Base-by-base conservation (phyloP, 2,113 vertebrate genomes). In the Pipa parva region DNA sequence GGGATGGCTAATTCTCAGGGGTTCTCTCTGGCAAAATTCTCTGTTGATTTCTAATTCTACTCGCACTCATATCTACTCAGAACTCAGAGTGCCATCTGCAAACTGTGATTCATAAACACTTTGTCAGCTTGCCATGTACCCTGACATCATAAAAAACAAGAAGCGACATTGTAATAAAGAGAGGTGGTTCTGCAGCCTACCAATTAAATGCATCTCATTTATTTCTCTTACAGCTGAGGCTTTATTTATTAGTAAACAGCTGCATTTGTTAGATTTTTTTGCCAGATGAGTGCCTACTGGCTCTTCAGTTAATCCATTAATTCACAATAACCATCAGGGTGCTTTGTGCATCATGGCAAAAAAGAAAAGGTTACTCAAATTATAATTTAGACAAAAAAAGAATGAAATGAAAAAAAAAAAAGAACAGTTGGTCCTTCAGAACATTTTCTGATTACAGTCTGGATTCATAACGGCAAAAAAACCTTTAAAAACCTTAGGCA, bases 241-340 rank as follows among this genome's bases (percentile, higher is more conserved):
- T 88, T 90, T 89, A 86, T 89, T 89, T 90, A 89, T 90, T 87
- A 88, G 86, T 88, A 89, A 91, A 90, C 88, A 89, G 84, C 86
- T 89, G 88, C 88, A 89, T 89, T 88, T 82, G 81, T 85, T 85
- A 87, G 75, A 84, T 75, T 82, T 79, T 3, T 56, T 59, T 75
- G 75, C 74, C 77, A 83, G 55, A 75, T 81, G 77, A 11, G 74
- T 79, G 80, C 82, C 87, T 88, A 87, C 83, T 88, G 87, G 86
- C 83, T 79, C 81, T 84, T 85, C 66, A 71, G 80, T 85, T 87
- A 82, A 88, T 85, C 83, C 85, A 86, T 87, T 89, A 88, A 89
- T 86, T 81, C 82, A 82, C 79, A 88, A 81, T 82, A 86, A 87
- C 89, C 81, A 87, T 85, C 80, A 83, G 72, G 76, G 77, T 65